Percentiles rank a stretch among this genome's conserved stretches.
These are phyloP conservation scores for Lepidochrysops patricia DNA, from an alignment of 2,888 invertebrate genomes.

Conservation along the genomic window DNA sequence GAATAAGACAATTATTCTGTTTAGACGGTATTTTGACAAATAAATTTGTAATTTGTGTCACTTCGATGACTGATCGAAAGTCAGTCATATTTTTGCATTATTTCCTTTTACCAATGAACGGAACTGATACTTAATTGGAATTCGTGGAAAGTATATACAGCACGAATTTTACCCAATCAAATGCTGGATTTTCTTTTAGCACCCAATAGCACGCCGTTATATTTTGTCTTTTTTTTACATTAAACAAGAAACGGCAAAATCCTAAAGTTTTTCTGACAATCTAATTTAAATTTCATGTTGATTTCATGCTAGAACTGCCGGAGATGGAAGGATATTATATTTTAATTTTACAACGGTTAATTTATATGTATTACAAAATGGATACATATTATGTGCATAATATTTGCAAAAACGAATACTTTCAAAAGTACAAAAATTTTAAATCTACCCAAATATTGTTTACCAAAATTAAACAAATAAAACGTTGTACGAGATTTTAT, in stretches of 20 bases:
- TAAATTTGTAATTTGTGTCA: conserved; percentile 52
- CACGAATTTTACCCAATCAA: not conserved
- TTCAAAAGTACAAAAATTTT: too few relatives aligned
- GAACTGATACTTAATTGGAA: not conserved
- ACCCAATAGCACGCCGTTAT: not conserved
- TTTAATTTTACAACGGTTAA: too few relatives aligned
- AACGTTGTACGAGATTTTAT: too few relatives aligned
- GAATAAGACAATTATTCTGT: conserved; percentile 49
- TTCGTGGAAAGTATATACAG: not conserved
- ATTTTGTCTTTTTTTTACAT: not conserved
- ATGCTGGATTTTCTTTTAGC: not conserved
- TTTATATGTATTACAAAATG: too few relatives aligned
- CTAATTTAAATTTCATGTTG: too few relatives aligned
- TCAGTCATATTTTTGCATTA: conserved; percentile 7
- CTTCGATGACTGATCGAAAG: conserved; percentile 26
- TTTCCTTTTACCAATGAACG: conserved; percentile 11
- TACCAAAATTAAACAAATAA: too few relatives aligned
- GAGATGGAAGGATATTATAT: too few relatives aligned
- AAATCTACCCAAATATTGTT: too few relatives aligned
- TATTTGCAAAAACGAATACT: too few relatives aligned
- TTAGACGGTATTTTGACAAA: conserved; percentile 69
- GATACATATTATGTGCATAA: too few relatives aligned
- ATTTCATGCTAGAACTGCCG: too few relatives aligned
- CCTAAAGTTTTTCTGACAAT: not conserved
- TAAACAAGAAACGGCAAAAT: not conserved